Percentiles rank a stretch among this genome's conserved stretches.
Conservation (phyloP, 1,140 invertebrate genomes). For the Yoshiicerus persimilis region DNA sequence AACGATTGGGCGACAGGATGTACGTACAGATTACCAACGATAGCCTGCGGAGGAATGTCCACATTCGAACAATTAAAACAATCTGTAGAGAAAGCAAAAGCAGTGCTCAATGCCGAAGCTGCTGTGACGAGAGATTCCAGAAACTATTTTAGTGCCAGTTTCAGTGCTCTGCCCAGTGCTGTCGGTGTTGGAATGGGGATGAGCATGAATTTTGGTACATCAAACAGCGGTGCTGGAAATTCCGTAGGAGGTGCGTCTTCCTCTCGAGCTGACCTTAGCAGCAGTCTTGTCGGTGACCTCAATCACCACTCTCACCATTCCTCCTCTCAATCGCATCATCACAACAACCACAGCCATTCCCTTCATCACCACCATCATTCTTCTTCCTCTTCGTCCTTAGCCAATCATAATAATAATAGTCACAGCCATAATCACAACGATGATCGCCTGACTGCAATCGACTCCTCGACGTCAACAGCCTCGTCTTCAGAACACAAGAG, state of each 20-base stretch:
- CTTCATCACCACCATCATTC: conserved; percentile 39
- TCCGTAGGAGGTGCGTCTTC: neutral
- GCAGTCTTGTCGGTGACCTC: conserved; percentile 25
- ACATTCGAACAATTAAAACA: conserved; percentile 86
- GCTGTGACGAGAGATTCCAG: conserved; percentile 36
- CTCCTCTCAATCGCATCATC: conserved; percentile 24
- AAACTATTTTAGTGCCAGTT: conserved; percentile 49
- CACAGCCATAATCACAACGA: conserved; percentile 26
- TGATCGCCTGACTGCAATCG: conserved; percentile 35
- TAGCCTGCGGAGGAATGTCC: conserved; percentile 56
- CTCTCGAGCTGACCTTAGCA: neutral
- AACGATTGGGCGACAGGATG: conserved; percentile 65
- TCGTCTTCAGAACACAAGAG: conserved; percentile 36
- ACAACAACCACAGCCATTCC: conserved; percentile 35
- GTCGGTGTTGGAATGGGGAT: conserved; percentile 39
- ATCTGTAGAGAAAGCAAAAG: conserved; percentile 84
- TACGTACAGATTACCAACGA: conserved; percentile 63
- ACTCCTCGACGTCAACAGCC: conserved; percentile 24
- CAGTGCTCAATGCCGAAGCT: conserved; percentile 61
- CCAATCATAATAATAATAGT: conserved; percentile 7
- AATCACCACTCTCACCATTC: conserved; percentile 37
- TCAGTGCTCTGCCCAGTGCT: conserved; percentile 43
- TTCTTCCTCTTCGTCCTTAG: conserved; percentile 26
- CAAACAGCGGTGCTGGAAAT: neutral
- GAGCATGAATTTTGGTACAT: conserved; percentile 34